Evolutionary conservation across 2,113 vertebrate genomes (phyloP), one percentile per base, ranked within the genome.

Genomic region (Corythoichthys intestinalis): DNA sequence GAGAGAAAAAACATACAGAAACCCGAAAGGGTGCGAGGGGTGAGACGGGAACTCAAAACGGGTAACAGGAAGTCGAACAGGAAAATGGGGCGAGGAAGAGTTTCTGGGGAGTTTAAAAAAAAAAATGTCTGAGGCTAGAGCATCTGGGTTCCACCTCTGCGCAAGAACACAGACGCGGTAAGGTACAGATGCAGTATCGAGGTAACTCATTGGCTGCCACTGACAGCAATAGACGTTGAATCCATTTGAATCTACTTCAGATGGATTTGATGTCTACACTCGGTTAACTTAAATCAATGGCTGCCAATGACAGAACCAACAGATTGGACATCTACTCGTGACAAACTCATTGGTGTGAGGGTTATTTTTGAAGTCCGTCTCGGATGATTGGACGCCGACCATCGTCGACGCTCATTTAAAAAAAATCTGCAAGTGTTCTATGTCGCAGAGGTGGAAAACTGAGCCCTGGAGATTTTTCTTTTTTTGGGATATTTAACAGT

Each of bases 21-120:
- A 87, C 90, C 91, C 92, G 91, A 90, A 88, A 77, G 86, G 90
- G 90, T 89, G 88, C 37, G 6, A 15, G 83, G 86, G 89, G 85
- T 69, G 46, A 82, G 79, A 88, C 88, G 84, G 90, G 91, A 88
- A 82, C 66, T 75, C 34, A 65, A 76, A 83, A 81, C 69, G 62
- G 76, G 71, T 74, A 81, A 75, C 79, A 78, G 82, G 77, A 83
- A 79, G 73, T 84, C 68, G 85, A 79, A 90, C 75, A 82, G 81
- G 78, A 85, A 77, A 80, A 82, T 15, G 85, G 79, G 81, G 49
- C 34, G 38, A 70, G 72, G 75, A 47, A 46, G 53, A 48, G 75
- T 50, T 48, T 50, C 38, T 15, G 49, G 49, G 66, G 47, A 28
- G 35, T 52, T 6, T 38, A 3, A 44, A 41, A 63, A 63, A 66